phyloP scores from a whole-genome alignment of 2,797 vertebrate species.

The Microchirus variegatus region DNA sequence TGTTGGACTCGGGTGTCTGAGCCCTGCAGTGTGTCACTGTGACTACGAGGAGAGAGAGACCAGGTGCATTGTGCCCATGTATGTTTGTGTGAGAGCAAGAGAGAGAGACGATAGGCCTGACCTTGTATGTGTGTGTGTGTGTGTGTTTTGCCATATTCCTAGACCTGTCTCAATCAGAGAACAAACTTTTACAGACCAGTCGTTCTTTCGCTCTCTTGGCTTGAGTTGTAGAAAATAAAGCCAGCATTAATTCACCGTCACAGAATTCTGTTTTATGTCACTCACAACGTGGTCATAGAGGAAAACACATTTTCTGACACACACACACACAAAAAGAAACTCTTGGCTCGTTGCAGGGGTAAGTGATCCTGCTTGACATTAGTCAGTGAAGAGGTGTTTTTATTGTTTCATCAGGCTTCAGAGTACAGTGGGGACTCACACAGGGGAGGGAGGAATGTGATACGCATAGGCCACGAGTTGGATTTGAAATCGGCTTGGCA shows the following conservation, averaged over 20 bases:
- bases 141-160: slow-evolving; percentile 44
- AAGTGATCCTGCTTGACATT: neutral
- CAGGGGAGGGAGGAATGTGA: slow-evolving; percentile 22
- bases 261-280: slow-evolving; percentile 50
- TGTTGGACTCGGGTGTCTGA: slow-evolving; percentile 59
- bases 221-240: slow-evolving; percentile 33
- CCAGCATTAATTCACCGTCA: slow-evolving; percentile 42
- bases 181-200: slow-evolving; percentile 25
- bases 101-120: slow-evolving; percentile 31
- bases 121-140: slow-evolving; percentile 46
- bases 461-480: slow-evolving; percentile 1
- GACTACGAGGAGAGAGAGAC: slow-evolving; percentile 46
- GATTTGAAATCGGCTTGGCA: slow-evolving; percentile 28
- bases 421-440: neutral
- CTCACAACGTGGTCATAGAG: slow-evolving; percentile 17
- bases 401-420: slow-evolving; percentile 37
- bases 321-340: neutral
- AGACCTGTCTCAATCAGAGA: slow-evolving; percentile 39
- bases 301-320: slow-evolving; percentile 1
- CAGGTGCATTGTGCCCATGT: slow-evolving; percentile 67
- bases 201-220: slow-evolving; percentile 44
- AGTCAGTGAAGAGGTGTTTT: slow-evolving; percentile 16
- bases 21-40: slow-evolving; percentile 71
- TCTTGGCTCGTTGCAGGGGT: neutral
- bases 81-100: slow-evolving; percentile 44